A percentile compares a stretch with the other conserved stretches of the same genome.
phyloP scores from a whole-genome alignment of 2,797 vertebrate genomes.

The Chloroceryle inda region DNA sequence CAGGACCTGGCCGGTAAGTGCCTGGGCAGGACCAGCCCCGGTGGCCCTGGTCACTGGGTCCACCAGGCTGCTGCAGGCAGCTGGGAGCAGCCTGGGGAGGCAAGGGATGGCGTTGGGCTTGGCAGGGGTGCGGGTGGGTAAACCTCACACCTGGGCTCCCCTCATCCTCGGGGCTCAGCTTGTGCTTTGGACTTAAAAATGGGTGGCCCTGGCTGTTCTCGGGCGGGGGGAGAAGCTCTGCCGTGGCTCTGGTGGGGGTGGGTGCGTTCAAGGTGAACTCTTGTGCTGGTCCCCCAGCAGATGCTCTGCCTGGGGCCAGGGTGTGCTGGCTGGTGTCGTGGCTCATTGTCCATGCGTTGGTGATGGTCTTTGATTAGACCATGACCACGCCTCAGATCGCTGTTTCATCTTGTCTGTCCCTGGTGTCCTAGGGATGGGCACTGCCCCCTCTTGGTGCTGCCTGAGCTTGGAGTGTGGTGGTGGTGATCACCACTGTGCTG shows the following conservation, averaged over 20 bases:
- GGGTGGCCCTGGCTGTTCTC: accelerated
- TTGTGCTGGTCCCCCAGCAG: accelerated
- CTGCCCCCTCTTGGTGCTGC: too few species aligned
- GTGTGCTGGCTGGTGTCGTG: accelerated
- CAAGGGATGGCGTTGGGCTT: not conserved
- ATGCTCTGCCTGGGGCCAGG: not conserved
- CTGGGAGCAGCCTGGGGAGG: not conserved
- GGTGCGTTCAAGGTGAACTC: not conserved
- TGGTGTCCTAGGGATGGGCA: accelerated
- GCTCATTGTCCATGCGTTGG: accelerated
- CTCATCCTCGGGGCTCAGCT: not conserved
- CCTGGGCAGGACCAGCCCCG: not conserved
- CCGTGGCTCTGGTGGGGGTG: not conserved
- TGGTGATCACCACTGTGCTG: accelerated
- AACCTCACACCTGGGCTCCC: accelerated
- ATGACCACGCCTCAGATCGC: accelerated
- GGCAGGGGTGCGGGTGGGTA: not conserved
- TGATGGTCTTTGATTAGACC: accelerated
- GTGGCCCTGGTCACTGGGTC: not conserved
- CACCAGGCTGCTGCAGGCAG: not conserved
- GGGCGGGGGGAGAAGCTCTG: accelerated
- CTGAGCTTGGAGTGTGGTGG: accelerated
- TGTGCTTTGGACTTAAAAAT: not conserved
- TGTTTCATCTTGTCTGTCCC: accelerated
- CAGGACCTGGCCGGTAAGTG: not conserved